phyloP scores from a whole-genome alignment of 2,888 invertebrate genomes.

The Stenoptilia bipunctidactyla region DNA sequence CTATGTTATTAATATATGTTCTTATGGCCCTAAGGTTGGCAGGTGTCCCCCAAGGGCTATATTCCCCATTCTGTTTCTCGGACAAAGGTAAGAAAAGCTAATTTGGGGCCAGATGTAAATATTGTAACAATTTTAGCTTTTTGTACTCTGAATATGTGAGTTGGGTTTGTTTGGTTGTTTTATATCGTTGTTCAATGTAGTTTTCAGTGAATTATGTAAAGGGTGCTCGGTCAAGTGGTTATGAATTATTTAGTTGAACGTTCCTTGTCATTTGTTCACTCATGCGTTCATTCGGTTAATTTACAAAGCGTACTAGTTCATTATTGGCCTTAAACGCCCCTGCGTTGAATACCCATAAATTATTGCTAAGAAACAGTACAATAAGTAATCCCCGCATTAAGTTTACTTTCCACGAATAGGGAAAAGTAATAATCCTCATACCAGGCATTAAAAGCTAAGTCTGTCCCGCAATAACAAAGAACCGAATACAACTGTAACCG shows the following conservation, averaged over 20 bases:
- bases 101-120: constrained; percentile 58
- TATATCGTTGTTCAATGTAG: constrained; percentile 13
- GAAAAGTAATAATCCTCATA: constrained; percentile 27
- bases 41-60: constrained; percentile 56
- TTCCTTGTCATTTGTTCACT: no score
- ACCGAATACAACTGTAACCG: constrained; percentile 47
- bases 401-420: no score
- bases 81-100: constrained; percentile 62
- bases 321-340: no score
- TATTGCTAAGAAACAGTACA: no score
- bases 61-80: constrained; percentile 40
- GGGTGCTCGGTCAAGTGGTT: constrained; percentile 1
- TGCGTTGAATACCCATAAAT: no score
- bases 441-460: constrained; percentile 28
- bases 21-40: constrained; percentile 34
- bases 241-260: no score
- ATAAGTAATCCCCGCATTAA: no score
- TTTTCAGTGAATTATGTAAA: background rate
- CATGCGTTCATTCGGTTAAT: no score
- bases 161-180: constrained; percentile 32
- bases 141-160: constrained; percentile 39
- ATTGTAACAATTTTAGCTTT: constrained; percentile 51
- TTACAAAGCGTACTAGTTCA: no score
- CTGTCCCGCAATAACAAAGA: constrained; percentile 34
- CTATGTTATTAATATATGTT: constrained; percentile 70